Percentiles rank a stretch among this genome's conserved stretches.
Evolutionary conservation across 2,888 invertebrate species (phyloP).

Genomic region (Sminthurinus aureus): DNA sequence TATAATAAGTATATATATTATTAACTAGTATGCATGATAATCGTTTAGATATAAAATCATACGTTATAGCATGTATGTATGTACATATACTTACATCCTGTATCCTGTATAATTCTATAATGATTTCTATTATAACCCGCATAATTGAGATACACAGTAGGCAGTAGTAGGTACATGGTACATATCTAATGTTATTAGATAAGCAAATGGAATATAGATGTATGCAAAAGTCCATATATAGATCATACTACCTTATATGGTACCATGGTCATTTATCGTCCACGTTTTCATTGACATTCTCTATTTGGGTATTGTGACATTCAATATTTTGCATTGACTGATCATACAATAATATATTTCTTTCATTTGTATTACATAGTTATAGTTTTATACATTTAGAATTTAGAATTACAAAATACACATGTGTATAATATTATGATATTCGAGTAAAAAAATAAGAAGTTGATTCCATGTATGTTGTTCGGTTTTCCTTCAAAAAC

Average conservation of each 20-base stretch:
- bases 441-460: background rate
- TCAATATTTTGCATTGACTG: slow-evolving; percentile 17
- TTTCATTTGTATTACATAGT: slow-evolving; percentile 18
- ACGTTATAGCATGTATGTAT: background rate
- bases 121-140: no score
- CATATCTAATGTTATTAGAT: background rate
- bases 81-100: background rate
- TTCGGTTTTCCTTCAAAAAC: background rate
- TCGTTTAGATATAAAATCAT: background rate
- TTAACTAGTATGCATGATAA: background rate
- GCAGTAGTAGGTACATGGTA: no score
- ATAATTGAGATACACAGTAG: background rate
- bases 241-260: background rate
- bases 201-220: background rate
- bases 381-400: background rate
- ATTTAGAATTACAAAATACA: background rate
- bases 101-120: no score
- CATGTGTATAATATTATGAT: background rate
- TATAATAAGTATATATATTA: background rate
- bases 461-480: background rate
- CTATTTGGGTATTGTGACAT: slow-evolving; percentile 31
- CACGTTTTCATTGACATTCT: slow-evolving; percentile 32
- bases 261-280: background rate
- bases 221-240: background rate
- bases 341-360: background rate